A percentile compares a stretch with the other conserved stretches of the same genome.
phyloP scores from a whole-genome alignment of 2,888 invertebrate genomes.

The Andrena minutula region DNA sequence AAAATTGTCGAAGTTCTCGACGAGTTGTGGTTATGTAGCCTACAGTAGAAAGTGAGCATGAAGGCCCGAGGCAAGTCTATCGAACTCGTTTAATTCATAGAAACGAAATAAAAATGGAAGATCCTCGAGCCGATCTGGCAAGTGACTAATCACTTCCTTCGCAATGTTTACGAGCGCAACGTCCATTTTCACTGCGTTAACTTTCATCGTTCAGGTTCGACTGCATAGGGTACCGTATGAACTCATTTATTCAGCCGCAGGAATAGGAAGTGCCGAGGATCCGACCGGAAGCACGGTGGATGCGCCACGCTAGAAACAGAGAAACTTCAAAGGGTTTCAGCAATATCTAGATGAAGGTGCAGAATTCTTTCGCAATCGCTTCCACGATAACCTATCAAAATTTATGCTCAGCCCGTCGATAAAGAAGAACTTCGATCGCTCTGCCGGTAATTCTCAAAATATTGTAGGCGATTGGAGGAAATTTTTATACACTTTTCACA shows the following conservation, averaged over 20 bases:
- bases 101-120: neutral
- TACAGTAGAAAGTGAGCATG: conserved; percentile 25
- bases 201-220: conserved; percentile 46
- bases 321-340: conserved; percentile 29
- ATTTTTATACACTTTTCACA: neutral
- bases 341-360: conserved; percentile 17
- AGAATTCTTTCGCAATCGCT: conserved; percentile 16
- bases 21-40: neutral
- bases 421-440: no score
- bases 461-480: neutral
- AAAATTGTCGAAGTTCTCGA: neutral
- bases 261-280: conserved; percentile 48
- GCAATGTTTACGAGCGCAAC: neutral
- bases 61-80: neutral
- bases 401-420: neutral
- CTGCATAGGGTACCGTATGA: conserved; percentile 21
- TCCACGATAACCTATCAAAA: conserved; percentile 1
- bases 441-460: no score
- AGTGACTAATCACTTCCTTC: conserved; percentile 20
- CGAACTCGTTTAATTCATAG: neutral
- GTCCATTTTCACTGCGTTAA: conserved; percentile 29
- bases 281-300: conserved; percentile 55
- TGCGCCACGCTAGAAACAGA: conserved; percentile 37
- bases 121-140: conserved; percentile 7
- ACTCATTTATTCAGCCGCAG: conserved; percentile 33